A percentile compares a stretch with the other conserved stretches of the same genome.
phyloP scores from a whole-genome alignment of 2,113 vertebrate species.

The Erinaceus europaeus region DNA sequence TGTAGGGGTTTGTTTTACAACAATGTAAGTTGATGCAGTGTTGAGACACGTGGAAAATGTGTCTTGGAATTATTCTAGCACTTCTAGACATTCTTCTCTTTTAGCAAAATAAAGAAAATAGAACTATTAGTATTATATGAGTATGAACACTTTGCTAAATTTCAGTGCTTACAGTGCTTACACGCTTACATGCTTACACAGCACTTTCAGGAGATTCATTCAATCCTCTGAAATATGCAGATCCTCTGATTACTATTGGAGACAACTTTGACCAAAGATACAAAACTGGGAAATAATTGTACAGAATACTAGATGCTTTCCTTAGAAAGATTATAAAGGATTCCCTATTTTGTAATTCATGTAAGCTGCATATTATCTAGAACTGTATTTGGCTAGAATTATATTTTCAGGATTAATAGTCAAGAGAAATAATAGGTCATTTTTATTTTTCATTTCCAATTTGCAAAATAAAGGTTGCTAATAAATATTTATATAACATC shows the following conservation, averaged over 20 bases:
- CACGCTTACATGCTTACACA: not conserved
- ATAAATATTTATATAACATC: not conserved
- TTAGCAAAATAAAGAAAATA: not conserved
- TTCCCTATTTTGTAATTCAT: not conserved
- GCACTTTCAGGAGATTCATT: not conserved
- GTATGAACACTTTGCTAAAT: not conserved
- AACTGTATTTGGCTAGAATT: not conserved
- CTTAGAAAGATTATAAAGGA: not conserved
- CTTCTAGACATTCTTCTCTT: not conserved
- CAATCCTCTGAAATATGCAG: not conserved
- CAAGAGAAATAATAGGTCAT: not conserved
- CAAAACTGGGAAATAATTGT: not conserved
- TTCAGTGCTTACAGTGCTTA: not conserved
- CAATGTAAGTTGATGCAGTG: not conserved
- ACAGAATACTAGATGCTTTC: not conserved
- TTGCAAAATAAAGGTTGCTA: not conserved
- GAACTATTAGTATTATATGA: not conserved
- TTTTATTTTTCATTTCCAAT: not conserved
- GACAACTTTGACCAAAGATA: not conserved
- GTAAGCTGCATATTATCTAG: not conserved
- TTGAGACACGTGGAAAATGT: not conserved
- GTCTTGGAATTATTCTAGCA: not conserved
- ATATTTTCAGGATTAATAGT: not conserved
- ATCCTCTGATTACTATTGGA: not conserved
- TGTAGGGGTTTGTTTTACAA: not conserved